These are phyloP conservation scores for Fragum fragum DNA, from an alignment of 2,888 invertebrate genomes.

Conservation along the genomic window DNA sequence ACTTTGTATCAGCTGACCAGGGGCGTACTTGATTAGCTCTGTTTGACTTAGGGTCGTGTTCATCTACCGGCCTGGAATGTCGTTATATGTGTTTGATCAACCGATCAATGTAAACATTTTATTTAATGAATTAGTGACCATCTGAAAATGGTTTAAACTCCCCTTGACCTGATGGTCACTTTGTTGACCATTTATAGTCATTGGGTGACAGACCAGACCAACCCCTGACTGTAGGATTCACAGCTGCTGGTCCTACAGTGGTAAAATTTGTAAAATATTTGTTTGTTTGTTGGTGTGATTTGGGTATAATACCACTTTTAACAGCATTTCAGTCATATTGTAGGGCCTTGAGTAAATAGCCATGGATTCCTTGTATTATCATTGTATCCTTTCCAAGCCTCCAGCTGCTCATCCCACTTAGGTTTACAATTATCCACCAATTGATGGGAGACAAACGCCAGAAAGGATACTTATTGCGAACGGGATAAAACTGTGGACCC, in stretches of 20 bases:
- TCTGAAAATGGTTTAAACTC: slow-evolving; percentile 22
- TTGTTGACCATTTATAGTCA: slow-evolving; percentile 37
- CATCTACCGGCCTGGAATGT: slow-evolving; percentile 11
- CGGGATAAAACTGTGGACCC: too few relatives aligned
- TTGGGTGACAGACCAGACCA: slow-evolving; percentile 17
- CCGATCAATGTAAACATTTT: slow-evolving; percentile 32
- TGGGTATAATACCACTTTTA: too few relatives aligned
- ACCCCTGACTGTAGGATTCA: background rate
- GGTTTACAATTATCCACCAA: too few relatives aligned
- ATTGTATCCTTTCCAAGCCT: too few relatives aligned
- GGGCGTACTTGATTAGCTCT: slow-evolving; percentile 24
- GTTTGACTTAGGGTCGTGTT: slow-evolving; percentile 25
- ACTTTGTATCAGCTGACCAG: slow-evolving; percentile 29
- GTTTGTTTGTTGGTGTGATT: too few relatives aligned
- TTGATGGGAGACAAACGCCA: too few relatives aligned
- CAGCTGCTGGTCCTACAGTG: background rate
- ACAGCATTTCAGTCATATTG: too few relatives aligned
- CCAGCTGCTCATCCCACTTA: too few relatives aligned
- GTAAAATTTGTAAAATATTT: too few relatives aligned
- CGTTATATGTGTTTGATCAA: slow-evolving; percentile 21
- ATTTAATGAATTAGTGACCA: slow-evolving; percentile 21
- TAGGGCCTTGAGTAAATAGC: too few relatives aligned
- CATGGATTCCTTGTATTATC: too few relatives aligned
- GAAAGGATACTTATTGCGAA: too few relatives aligned
- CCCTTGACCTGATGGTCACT: slow-evolving; percentile 31